Conservation (phyloP, 2,113 vertebrate species). For the Misgurnus mizolepis region DNA sequence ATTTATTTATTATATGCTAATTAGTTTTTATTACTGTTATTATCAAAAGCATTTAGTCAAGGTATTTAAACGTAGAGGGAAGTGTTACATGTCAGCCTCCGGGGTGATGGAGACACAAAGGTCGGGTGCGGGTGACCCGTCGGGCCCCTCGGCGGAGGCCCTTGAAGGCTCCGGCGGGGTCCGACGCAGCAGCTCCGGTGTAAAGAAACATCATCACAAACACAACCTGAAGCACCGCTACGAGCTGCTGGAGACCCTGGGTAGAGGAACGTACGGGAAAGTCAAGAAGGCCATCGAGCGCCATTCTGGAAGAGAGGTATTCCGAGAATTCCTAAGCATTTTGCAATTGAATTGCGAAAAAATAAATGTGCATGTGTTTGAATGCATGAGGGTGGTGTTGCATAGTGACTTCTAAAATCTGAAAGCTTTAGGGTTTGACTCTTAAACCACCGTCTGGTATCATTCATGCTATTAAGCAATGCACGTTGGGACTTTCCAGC, state of each 20-base stretch:
- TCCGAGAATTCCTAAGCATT: not conserved
- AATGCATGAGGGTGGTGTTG: not conserved
- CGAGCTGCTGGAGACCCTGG: slow-evolving; percentile 95
- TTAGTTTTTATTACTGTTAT: slow-evolving; percentile 70
- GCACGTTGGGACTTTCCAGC: too few relatives aligned
- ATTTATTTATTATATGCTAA: slow-evolving; percentile 73
- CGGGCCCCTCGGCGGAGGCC: slow-evolving; percentile 19
- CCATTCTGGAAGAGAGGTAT: slow-evolving; percentile 92
- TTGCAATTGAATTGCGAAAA: not conserved
- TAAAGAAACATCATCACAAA: slow-evolving; percentile 97
- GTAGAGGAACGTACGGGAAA: slow-evolving; percentile 96
- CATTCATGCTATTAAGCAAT: not conserved
- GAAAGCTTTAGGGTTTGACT: too few relatives aligned
- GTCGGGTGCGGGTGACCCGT: slow-evolving; percentile 11
- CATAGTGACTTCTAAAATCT: too few relatives aligned
- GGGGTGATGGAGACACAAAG: slow-evolving; percentile 66
- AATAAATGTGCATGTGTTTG: not conserved
- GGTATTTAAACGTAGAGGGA: slow-evolving; percentile 47
- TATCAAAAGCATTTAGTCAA: slow-evolving; percentile 64
- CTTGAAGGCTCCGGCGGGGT: slow-evolving; percentile 44
- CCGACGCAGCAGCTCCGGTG: slow-evolving; percentile 78
- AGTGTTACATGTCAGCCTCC: slow-evolving; percentile 47
- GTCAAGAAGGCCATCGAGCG: slow-evolving; percentile 96
- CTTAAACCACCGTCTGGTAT: not conserved
- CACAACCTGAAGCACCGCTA: slow-evolving; percentile 98